These are phyloP conservation scores for Tiphia femorata DNA, from an alignment of 2,888 invertebrate species.

Conservation along the genomic window DNA sequence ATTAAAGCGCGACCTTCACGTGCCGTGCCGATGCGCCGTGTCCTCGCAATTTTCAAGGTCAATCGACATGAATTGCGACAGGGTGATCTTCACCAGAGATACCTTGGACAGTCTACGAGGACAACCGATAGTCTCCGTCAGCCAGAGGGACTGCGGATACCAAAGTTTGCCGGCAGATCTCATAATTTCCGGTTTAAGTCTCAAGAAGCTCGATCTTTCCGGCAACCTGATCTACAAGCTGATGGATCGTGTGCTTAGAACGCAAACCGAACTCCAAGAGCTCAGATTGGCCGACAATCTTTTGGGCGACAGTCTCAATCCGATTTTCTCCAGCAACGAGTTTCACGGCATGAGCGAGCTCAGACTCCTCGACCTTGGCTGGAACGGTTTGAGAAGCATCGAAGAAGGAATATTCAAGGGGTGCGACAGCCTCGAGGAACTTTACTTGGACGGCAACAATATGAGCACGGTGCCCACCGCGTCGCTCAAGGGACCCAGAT, in stretches of 20 bases:
- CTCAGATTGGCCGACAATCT: constrained; percentile 83
- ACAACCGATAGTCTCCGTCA: constrained; percentile 84
- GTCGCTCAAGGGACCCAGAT: constrained; percentile 85
- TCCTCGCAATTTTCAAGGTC: constrained; percentile 65
- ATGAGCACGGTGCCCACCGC: constrained; percentile 81
- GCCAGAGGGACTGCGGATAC: constrained; percentile 84
- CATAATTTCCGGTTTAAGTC: constrained; percentile 73
- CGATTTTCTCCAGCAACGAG: constrained; percentile 89
- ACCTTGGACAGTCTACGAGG: constrained; percentile 82
- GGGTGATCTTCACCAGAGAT: constrained; percentile 84
- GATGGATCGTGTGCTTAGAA: constrained; percentile 80
- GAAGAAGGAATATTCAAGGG: constrained; percentile 91
- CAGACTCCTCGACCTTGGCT: constrained; percentile 82
- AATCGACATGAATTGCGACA: constrained; percentile 86
- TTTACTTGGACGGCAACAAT: constrained; percentile 86
- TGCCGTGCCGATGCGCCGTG: constrained; percentile 77
- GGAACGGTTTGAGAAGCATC: constrained; percentile 84
- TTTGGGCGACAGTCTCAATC: constrained; percentile 91
- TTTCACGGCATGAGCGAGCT: constrained; percentile 82
- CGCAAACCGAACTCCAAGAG: constrained; percentile 78
- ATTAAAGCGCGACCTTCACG: constrained; percentile 80
- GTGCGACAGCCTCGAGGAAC: constrained; percentile 82
- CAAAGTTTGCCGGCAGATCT: constrained; percentile 78
- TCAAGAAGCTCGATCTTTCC: constrained; percentile 85
- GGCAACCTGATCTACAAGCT: constrained; percentile 84